These are phyloP conservation scores for Drosophila paramelanica DNA, from an alignment of 2,888 invertebrate genomes.

Conservation along the genomic window DNA sequence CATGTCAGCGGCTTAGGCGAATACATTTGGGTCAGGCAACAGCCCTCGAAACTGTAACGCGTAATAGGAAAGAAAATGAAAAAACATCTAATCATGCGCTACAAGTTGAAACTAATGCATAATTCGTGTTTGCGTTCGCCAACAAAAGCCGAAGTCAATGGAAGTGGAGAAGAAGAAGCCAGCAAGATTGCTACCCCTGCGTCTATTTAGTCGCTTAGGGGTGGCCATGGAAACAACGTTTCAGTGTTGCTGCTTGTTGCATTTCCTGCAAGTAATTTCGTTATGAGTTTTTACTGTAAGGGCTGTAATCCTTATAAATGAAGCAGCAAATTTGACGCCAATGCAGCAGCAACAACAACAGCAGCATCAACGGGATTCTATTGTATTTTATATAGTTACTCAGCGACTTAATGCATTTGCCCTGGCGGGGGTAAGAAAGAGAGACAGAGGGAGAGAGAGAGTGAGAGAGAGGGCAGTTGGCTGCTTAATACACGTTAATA, in stretches of 20 bases:
- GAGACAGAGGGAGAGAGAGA: neutral
- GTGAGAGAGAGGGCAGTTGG: neutral
- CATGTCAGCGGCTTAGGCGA: neutral
- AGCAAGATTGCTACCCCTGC: constrained; percentile 44
- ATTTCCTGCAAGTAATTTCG: constrained; percentile 79
- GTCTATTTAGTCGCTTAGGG: constrained; percentile 45
- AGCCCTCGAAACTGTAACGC: constrained; percentile 35
- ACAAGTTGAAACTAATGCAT: constrained; percentile 75
- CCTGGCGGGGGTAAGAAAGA: constrained; percentile 2
- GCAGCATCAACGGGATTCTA: constrained; percentile 25
- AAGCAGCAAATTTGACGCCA: constrained; percentile 80
- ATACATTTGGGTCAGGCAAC: constrained; percentile 44
- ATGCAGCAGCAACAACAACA: constrained; percentile 53
- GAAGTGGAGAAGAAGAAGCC: constrained; percentile 39
- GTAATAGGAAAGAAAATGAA: constrained; percentile 15
- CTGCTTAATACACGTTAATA: constrained; percentile 72
- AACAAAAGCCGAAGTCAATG: constrained; percentile 45
- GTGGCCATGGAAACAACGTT: constrained; percentile 31
- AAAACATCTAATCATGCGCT: constrained; percentile 62
- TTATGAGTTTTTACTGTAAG: constrained; percentile 73
- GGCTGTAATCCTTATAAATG: constrained; percentile 78
- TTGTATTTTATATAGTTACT: constrained; percentile 54
- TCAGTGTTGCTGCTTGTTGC: constrained; percentile 64
- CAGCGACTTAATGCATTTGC: constrained; percentile 68
- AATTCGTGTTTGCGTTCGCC: constrained; percentile 70